Conservation (phyloP, 2,797 vertebrate species). For the Prionace glauca region DNA sequence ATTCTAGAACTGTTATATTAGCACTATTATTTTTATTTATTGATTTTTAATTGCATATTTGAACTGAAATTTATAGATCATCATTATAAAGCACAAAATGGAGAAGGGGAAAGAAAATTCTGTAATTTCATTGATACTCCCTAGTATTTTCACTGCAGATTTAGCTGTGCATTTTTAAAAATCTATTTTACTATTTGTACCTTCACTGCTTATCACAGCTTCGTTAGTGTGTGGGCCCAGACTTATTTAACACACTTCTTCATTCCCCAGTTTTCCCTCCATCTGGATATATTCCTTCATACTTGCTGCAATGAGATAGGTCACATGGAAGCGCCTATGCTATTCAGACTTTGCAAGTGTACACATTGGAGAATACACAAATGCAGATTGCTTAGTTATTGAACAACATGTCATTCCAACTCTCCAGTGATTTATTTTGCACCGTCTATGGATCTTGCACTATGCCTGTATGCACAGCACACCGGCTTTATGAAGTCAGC, state of each 20-base stretch:
- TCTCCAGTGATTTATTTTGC: neutral
- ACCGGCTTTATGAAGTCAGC: neutral
- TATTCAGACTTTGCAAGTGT: neutral
- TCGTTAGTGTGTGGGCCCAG: neutral
- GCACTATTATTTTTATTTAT: neutral
- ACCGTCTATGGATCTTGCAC: neutral
- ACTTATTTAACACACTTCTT: neutral
- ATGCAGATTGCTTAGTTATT: neutral
- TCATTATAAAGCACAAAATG: neutral
- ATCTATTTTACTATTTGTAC: neutral
- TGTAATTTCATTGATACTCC: neutral
- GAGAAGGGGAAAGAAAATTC: neutral
- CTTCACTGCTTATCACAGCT: neutral
- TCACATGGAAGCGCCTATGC: neutral
- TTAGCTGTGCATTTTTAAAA: neutral
- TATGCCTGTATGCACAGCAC: neutral
- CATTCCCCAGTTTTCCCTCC: neutral
- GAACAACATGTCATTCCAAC: neutral
- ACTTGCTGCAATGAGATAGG: neutral
- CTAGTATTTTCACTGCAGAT: neutral
- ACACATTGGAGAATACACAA: neutral
- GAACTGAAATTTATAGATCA: neutral
- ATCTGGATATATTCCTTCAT: neutral
- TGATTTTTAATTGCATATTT: constrained; percentile 5
- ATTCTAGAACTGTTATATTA: neutral